A percentile compares a stretch with the other conserved stretches of the same genome.
phyloP scores from a whole-genome alignment of 2,888 invertebrate genomes.

The Drosophila ezoana region DNA sequence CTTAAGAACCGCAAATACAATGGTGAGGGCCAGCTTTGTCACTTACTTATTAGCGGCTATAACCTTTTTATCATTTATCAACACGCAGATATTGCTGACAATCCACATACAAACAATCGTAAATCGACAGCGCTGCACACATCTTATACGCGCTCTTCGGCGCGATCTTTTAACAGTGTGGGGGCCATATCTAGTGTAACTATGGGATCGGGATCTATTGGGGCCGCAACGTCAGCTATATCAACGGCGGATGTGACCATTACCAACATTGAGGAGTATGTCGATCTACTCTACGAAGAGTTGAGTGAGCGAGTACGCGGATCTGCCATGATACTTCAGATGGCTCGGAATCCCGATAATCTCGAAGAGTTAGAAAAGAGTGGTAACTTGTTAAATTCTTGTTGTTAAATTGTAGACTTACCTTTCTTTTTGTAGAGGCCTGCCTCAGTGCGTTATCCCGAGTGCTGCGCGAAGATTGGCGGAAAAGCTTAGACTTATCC shows the following conservation, averaged over 20 bases:
- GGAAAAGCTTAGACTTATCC: conserved; percentile 96
- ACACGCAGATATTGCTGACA: conserved; percentile 78
- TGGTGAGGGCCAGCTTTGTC: conserved; percentile 56
- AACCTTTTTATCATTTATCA: not conserved
- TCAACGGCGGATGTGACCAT: conserved; percentile 89
- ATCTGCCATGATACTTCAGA: conserved; percentile 94
- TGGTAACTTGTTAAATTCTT: conserved; percentile 86
- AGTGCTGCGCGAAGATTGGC: conserved; percentile 98
- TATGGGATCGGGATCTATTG: conserved; percentile 57
- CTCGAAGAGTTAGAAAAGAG: conserved; percentile 96
- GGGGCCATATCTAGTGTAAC: conserved; percentile 49
- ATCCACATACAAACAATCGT: conserved; percentile 78
- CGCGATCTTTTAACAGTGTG: conserved; percentile 58
- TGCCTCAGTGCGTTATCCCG: conserved; percentile 97
- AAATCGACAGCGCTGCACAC: conserved; percentile 72
- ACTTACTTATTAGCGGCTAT: not conserved
- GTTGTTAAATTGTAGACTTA: not conserved
- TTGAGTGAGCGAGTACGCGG: conserved; percentile 96
- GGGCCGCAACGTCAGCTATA: conserved; percentile 81
- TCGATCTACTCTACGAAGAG: conserved; percentile 98
- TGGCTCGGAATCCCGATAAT: conserved; percentile 97
- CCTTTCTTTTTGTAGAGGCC: conserved; percentile 89
- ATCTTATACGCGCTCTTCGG: conserved; percentile 66
- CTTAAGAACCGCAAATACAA: conserved; percentile 91
- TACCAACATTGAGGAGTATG: conserved; percentile 95